phyloP scores from a whole-genome alignment of 2,113 vertebrate species.

The Zosterops borbonicus region DNA sequence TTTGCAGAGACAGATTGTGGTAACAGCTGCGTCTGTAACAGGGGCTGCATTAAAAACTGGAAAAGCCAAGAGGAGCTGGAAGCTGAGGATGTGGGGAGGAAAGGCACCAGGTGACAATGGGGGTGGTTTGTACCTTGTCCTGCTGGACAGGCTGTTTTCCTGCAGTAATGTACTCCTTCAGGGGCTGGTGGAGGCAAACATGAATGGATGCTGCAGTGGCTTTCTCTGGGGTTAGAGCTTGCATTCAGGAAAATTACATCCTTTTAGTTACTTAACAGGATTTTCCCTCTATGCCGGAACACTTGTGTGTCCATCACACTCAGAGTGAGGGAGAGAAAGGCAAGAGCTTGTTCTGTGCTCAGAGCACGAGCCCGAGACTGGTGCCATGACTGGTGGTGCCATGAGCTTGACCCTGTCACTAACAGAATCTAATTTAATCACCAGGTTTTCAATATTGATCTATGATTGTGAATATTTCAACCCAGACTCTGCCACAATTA shows the following conservation, averaged over 20 bases:
- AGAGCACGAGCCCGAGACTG: not conserved
- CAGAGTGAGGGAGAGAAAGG: not conserved
- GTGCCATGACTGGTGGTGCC: not conserved
- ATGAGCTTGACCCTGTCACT: not conserved
- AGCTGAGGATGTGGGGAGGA: not conserved
- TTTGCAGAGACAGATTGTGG: not conserved
- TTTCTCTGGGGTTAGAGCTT: not conserved
- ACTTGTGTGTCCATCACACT: not conserved
- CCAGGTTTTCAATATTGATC: not conserved
- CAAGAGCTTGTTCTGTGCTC: not conserved
- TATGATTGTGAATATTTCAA: not conserved
- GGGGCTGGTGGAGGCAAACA: not conserved
- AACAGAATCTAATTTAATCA: not conserved
- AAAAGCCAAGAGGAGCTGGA: not conserved
- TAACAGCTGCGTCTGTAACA: not conserved
- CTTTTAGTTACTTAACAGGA: not conserved
- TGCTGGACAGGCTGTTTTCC: not conserved
- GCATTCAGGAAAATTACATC: not conserved
- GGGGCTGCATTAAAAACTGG: not conserved
- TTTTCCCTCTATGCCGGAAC: not conserved
- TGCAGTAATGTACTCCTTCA: not conserved
- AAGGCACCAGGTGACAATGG: not conserved
- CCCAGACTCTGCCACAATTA: accelerated
- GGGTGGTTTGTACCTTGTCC: not conserved
- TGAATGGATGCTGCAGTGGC: not conserved